phyloP scores from a whole-genome alignment of 2,888 invertebrate species.

The Atrina japonica region DNA sequence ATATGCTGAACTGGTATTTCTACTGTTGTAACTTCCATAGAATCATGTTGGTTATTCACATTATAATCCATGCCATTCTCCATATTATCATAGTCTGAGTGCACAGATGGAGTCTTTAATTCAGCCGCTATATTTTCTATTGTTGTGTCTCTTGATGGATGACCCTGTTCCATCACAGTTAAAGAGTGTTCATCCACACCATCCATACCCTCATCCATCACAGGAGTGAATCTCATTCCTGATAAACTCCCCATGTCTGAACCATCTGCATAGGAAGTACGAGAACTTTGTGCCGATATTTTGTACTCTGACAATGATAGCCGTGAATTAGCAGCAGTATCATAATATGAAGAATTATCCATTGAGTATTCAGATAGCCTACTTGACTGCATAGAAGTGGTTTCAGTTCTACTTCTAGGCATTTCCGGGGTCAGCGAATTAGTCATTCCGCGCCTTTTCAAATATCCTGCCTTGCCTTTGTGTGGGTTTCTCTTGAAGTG shows the following conservation, averaged over 20 bases:
- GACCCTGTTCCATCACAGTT: conserved; percentile 34
- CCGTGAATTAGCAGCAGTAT: conserved; percentile 74
- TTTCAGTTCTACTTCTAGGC: conserved; percentile 57
- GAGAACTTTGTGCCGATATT: conserved; percentile 73
- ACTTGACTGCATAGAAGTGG: conserved; percentile 65
- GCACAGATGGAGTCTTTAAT: conserved; percentile 61
- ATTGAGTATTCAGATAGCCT: conserved; percentile 69
- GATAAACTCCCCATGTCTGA: conserved; percentile 70
- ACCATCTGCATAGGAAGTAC: conserved; percentile 75
- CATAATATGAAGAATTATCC: conserved; percentile 72
- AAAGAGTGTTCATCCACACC: conserved; percentile 41
- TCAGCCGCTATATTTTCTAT: conserved; percentile 58
- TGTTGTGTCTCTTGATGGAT: conserved; percentile 56
- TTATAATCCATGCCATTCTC: conserved; percentile 21
- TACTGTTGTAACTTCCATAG: conserved; percentile 14
- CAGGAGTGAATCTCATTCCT: conserved; percentile 50
- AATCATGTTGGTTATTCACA: conserved; percentile 5
- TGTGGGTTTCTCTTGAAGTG: conserved; percentile 71
- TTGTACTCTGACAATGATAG: conserved; percentile 70
- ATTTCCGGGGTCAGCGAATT: conserved; percentile 59
- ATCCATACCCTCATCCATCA: conserved; percentile 50
- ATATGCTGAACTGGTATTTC: conserved; percentile 45
- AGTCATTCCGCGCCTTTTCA: conserved; percentile 58
- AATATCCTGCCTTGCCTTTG: conserved; percentile 69
- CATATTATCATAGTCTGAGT: conserved; percentile 75